Conservation (phyloP, 2,888 invertebrate species). For the Galeruca laticollis region DNA sequence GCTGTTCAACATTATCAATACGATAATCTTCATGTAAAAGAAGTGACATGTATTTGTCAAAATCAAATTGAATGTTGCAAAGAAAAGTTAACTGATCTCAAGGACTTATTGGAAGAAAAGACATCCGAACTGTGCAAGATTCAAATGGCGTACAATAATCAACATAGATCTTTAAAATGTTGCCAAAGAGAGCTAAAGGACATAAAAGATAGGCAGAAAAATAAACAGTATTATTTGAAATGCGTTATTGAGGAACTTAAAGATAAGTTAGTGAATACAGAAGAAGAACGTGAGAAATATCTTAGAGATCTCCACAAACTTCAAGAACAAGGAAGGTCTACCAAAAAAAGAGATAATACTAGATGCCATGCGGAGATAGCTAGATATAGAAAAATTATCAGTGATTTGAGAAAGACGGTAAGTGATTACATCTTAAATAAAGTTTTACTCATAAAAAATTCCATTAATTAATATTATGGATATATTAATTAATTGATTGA, state of each 20-base stretch:
- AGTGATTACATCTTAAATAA: conserved; percentile 38
- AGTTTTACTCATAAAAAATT: neutral
- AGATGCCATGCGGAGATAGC: conserved; percentile 51
- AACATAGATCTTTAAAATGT: conserved; percentile 51
- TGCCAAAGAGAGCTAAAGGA: conserved; percentile 56
- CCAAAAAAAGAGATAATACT: conserved; percentile 46
- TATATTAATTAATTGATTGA: no score
- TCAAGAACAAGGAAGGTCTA: conserved; percentile 42
- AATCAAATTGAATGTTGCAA: conserved; percentile 50
- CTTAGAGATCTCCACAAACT: conserved; percentile 43
- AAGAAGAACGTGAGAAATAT: conserved; percentile 46
- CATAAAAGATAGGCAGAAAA: conserved; percentile 50
- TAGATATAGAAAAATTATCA: conserved; percentile 55
- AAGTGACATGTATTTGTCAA: conserved; percentile 46
- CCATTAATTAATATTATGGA: no score
- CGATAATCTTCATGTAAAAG: conserved; percentile 48
- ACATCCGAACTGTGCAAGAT: conserved; percentile 54
- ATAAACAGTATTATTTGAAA: conserved; percentile 49
- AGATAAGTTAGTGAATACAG: conserved; percentile 46
- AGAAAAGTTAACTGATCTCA: conserved; percentile 53
- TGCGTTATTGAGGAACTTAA: conserved; percentile 51
- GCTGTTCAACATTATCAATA: conserved; percentile 48
- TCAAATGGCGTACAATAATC: conserved; percentile 55
- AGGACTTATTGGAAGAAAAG: conserved; percentile 52
- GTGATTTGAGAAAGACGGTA: conserved; percentile 56